phyloP scores from a whole-genome alignment of 2,797 vertebrate species.

The Channallabes apus region DNA sequence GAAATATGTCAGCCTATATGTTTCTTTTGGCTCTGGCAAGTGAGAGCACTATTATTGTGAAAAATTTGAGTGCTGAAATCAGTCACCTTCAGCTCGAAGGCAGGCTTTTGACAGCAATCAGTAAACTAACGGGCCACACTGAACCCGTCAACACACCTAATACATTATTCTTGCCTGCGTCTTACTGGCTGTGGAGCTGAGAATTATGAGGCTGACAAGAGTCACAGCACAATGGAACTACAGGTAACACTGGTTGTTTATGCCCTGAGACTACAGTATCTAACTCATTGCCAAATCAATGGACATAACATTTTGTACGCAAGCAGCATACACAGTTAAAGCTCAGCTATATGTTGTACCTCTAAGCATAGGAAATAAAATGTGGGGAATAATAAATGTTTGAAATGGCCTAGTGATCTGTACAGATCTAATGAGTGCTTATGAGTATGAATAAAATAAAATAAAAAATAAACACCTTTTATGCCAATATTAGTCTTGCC shows the following conservation, averaged over 20 bases:
- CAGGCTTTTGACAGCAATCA: constrained; percentile 24
- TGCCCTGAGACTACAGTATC: background rate
- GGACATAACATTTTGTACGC: background rate
- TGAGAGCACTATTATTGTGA: background rate
- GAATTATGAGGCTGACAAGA: constrained; percentile 16
- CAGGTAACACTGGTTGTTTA: background rate
- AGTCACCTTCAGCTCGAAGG: constrained; percentile 11
- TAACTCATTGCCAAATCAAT: background rate
- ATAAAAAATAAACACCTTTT: too few species aligned
- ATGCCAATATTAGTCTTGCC: background rate
- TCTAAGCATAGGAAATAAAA: too few species aligned
- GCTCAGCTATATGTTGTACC: background rate
- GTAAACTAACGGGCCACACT: constrained; percentile 11
- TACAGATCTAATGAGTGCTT: background rate
- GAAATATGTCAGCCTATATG: background rate
- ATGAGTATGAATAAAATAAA: background rate
- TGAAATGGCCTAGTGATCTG: background rate
- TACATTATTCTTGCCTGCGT: background rate
- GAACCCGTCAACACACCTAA: constrained; percentile 6
- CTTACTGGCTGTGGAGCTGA: background rate
- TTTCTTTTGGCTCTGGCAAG: background rate
- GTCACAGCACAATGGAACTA: background rate
- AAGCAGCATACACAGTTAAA: background rate
- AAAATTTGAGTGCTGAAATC: constrained; percentile 7
- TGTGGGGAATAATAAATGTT: background rate